Base-by-base conservation (phyloP, 2,888 invertebrate species). In the Horisme vitalbata region DNA sequence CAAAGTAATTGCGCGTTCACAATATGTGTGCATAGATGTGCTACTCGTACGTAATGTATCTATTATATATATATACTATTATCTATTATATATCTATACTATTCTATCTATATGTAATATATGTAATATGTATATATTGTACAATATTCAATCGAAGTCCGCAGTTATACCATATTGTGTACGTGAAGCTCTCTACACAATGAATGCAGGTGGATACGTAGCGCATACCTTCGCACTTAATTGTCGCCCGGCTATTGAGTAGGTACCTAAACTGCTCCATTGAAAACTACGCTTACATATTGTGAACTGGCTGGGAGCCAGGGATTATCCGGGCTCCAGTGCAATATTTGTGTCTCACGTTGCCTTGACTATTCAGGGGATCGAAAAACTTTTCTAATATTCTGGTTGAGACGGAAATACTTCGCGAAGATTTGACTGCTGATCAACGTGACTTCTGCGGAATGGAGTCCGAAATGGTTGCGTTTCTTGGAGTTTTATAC, bases 361-460 rank as follows among this genome's bases (percentile, higher is more conserved):
- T 77, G 64, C 69, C 66, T 59, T 63, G 71, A 76, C 75, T 77
- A 82, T 87, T 83, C 79, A 75, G 73, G 64, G 79, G 75, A 85
- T 85, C 79, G 87, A 83, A 86, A 87, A 88, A 87, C 83, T 88
- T 88, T 88, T 86, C 83, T 86, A 84, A 87, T 87, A 87, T 86
- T 84, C 78, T 69, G 66, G 74, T 72, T 63, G 71, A 69, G 71
- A 68, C 65, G 75, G 72, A 78, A 72, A 78, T 76, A 78, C 72
- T 71, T 70, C 60, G 59, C 52, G 63, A 64, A 68, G 68, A 75
- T 78, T 75, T 72, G 71, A 72, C 65, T 71, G 59, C 54, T 65
- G 67, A 71, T 65, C 67, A 63, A 61, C 55, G 57, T 61, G 48
- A 48, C 37, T 43, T 12, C 65, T 64, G 52, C 49, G 33, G 30